Conservation (phyloP, 1,140 invertebrate genomes). For the Heterodera carotae region DNA sequence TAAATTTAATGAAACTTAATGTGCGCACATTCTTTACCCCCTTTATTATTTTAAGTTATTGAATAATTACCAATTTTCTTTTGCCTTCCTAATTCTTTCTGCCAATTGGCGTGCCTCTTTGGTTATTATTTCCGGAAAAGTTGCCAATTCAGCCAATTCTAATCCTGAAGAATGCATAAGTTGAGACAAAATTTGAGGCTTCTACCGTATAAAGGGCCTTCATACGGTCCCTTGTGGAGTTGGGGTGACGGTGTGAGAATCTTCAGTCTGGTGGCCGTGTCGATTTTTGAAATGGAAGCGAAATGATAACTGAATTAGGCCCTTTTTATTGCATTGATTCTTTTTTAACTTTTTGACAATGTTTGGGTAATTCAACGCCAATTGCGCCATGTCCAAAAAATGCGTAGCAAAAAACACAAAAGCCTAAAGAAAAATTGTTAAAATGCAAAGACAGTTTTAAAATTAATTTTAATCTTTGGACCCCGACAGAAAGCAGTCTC, state of each 20-base stretch:
- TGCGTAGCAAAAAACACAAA: conserved; percentile 58
- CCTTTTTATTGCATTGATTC: neutral
- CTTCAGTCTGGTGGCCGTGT: conserved; percentile 14
- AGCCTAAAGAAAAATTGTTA: conserved; percentile 27
- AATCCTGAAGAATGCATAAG: conserved; percentile 40
- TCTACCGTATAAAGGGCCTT: conserved; percentile 50
- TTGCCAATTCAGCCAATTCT: conserved; percentile 48
- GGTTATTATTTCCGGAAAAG: conserved; percentile 34
- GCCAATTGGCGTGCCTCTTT: conserved; percentile 13
- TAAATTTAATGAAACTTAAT: neutral
- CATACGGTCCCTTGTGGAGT: conserved; percentile 41
- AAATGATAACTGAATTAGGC: conserved; percentile 51
- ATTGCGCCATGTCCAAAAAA: conserved; percentile 44
- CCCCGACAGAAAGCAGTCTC: conserved; percentile 36
- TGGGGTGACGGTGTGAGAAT: conserved; percentile 39
- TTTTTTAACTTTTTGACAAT: conserved; percentile 41
- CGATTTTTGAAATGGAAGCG: conserved; percentile 25
- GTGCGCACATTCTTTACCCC: neutral
- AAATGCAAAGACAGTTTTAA: neutral
- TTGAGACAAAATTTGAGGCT: no score
- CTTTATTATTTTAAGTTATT: neutral
- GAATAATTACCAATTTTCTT: neutral
- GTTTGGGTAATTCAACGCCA: conserved; percentile 40
- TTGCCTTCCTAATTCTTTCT: neutral
- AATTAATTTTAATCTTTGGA: neutral